phyloP scores from a whole-genome alignment of 2,888 invertebrate species.

The Ganaspis brasiliensis region DNA sequence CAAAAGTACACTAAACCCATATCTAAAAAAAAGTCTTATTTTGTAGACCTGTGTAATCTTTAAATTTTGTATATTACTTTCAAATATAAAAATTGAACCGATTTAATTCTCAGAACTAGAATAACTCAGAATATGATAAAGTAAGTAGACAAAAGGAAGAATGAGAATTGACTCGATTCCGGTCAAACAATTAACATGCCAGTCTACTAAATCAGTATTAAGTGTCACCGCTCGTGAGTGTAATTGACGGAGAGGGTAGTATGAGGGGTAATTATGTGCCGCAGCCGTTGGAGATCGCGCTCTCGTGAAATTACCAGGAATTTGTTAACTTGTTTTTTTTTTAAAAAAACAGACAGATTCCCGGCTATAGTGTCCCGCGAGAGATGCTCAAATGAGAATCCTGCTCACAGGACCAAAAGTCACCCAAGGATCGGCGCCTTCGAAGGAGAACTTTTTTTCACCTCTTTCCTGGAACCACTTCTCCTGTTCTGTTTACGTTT shows the following conservation, averaged over 20 bases:
- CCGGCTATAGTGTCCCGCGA: constrained; percentile 55
- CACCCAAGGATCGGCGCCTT: constrained; percentile 48
- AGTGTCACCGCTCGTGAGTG: constrained; percentile 65
- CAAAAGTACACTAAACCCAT: no score
- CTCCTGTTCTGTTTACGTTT: constrained; percentile 55
- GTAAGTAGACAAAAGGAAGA: no score
- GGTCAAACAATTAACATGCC: constrained; percentile 56
- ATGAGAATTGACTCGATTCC: background rate
- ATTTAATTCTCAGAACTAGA: no score
- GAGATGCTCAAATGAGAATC: constrained; percentile 45
- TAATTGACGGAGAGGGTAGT: constrained; percentile 67
- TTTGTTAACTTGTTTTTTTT: constrained; percentile 61
- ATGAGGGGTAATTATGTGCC: constrained; percentile 64
- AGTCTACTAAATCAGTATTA: constrained; percentile 68
- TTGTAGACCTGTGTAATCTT: no score
- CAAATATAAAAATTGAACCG: no score
- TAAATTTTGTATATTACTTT: no score
- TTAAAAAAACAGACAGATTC: constrained; percentile 56
- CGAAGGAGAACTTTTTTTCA: constrained; percentile 55
- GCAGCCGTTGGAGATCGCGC: constrained; percentile 50
- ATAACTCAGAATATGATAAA: no score
- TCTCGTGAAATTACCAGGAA: constrained; percentile 62
- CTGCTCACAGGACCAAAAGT: constrained; percentile 42
- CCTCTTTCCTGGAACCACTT: constrained; percentile 53
- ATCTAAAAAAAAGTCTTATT: no score